Conservation (phyloP, 2,888 invertebrate species). For the Halictus quadricinctus region DNA sequence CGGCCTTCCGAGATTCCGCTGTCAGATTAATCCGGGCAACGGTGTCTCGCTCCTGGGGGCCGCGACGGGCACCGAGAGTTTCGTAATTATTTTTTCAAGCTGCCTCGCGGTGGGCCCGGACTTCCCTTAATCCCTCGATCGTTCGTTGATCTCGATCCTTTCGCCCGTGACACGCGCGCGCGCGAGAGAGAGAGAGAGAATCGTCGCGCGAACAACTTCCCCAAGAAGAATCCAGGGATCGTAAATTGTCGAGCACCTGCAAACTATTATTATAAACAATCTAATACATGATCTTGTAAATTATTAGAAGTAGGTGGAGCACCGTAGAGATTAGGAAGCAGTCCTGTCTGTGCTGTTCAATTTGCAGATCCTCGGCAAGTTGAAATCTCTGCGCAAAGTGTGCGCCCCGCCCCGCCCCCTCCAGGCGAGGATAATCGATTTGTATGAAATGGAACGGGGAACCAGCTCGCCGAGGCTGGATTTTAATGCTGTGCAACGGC, state of each 20-base stretch:
- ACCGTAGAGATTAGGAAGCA: too few relatives aligned
- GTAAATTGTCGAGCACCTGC: neutral
- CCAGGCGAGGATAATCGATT: conserved; percentile 47
- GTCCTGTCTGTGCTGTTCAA: neutral
- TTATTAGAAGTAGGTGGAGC: neutral
- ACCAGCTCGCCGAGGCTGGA: conserved; percentile 18
- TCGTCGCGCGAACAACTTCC: neutral
- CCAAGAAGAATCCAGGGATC: neutral
- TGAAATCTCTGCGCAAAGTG: neutral
- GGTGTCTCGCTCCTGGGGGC: conserved; percentile 33
- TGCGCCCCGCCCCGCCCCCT: neutral
- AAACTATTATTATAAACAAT: neutral
- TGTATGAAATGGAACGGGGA: conserved; percentile 25
- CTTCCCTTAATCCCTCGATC: conserved; percentile 51
- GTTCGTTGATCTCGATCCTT: conserved; percentile 4
- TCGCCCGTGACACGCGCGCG: neutral
- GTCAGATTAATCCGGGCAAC: conserved; percentile 63
- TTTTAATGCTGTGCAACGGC: conserved; percentile 52
- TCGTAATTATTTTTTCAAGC: conserved; percentile 66
- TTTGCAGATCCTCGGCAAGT: neutral
- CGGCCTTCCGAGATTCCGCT: conserved; percentile 59
- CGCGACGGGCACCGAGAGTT: conserved; percentile 27
- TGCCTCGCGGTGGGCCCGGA: conserved; percentile 9
- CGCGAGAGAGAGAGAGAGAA: neutral
- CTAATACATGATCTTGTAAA: neutral